A percentile compares a stretch with the other conserved stretches of the same genome.
Conservation (phyloP, 2,113 vertebrate species). For the Microcebus griseorufus region DNA sequence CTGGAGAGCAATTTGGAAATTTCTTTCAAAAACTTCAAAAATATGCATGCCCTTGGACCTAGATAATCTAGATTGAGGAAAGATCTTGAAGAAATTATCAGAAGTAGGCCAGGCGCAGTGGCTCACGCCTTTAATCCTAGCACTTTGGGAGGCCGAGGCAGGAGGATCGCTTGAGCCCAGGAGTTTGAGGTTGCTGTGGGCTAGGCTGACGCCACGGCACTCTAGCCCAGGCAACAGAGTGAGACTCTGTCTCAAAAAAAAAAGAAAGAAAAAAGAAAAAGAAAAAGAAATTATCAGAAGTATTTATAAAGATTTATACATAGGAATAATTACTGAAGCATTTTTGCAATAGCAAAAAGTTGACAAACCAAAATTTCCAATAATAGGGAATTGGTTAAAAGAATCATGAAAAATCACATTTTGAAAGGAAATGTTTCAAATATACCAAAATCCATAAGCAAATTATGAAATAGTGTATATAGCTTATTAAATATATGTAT, state of each 20-base stretch:
- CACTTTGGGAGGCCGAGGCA: too few species aligned
- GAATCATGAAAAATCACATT: neutral
- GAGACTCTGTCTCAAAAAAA: too few species aligned
- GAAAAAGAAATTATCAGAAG: neutral
- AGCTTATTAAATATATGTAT: neutral
- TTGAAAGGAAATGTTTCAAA: constrained; percentile 32
- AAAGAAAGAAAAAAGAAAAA: too few species aligned
- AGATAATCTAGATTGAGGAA: neutral
- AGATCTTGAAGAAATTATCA: neutral
- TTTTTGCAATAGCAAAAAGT: neutral
- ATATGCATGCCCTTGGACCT: neutral
- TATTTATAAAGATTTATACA: neutral
- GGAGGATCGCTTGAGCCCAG: too few species aligned
- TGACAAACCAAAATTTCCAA: neutral
- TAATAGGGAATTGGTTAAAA: neutral
- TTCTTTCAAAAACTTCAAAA: neutral
- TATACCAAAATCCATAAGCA: neutral
- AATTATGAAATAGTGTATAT: neutral
- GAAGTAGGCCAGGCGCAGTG: too few species aligned
- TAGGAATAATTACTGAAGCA: neutral
- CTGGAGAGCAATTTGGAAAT: neutral
- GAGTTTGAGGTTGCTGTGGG: too few species aligned
- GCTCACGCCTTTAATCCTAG: too few species aligned
- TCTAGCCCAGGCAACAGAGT: too few species aligned
- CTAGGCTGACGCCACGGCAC: too few species aligned